Percentiles rank a stretch among this genome's conserved stretches.
These are phyloP conservation scores for Argentina silus DNA, from an alignment of 2,797 vertebrate genomes.

Conservation along the genomic window DNA sequence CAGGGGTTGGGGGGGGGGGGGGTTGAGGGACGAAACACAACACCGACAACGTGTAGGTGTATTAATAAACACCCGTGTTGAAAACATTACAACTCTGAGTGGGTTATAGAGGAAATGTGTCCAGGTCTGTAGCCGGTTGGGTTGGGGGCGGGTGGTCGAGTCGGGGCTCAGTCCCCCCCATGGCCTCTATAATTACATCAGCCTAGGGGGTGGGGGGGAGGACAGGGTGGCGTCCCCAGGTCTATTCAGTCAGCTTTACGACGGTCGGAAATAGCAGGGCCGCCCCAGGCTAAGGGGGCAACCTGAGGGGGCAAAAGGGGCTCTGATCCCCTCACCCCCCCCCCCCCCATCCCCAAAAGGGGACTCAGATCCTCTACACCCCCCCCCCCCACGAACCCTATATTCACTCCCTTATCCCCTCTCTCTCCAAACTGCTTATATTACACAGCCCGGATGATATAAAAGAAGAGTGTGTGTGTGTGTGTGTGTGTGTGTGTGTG, in stretches of 20 bases:
- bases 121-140: conserved; percentile 35
- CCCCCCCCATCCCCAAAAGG: neutral
- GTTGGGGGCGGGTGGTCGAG: conserved; percentile 57
- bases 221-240: conserved; percentile 80
- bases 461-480: too few species aligned
- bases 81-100: conserved; percentile 41
- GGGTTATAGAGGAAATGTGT: conserved; percentile 41
- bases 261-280: conserved; percentile 71
- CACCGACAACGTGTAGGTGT: conserved; percentile 40
- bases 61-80: conserved; percentile 46
- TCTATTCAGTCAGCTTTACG: conserved; percentile 77
- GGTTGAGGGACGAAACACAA: conserved; percentile 32
- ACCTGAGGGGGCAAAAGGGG: conserved; percentile 51
- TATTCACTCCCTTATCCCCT: neutral
- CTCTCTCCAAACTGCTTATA: neutral
- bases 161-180: conserved; percentile 44
- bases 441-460: neutral
- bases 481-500: too few species aligned
- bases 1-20: neutral
- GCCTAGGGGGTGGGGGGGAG: conserved; percentile 67
- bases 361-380: conserved; percentile 48
- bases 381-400: conserved; percentile 9
- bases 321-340: conserved; percentile 53
- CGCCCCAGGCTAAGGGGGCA: conserved; percentile 44
- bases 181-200: conserved; percentile 78